phyloP scores from a whole-genome alignment of 2,113 vertebrate species.

The Neogobius melanostomus region DNA sequence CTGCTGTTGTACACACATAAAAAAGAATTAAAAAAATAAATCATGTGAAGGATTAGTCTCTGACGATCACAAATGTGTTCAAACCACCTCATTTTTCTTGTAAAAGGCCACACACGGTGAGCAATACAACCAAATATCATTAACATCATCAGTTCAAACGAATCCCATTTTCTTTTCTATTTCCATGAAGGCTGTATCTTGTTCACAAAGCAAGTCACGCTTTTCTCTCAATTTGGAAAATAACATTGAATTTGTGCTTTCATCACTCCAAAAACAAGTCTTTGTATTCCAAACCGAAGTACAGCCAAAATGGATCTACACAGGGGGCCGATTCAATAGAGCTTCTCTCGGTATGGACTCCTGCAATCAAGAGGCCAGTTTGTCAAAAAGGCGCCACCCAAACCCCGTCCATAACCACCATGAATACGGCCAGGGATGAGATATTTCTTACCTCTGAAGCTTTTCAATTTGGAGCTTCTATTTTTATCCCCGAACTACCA shows the following conservation, averaged over 20 bases:
- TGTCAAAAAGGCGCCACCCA: neutral
- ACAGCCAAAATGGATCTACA: neutral
- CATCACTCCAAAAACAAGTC: neutral
- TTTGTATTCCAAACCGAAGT: constrained; percentile 5
- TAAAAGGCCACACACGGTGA: no score
- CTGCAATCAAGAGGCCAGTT: neutral
- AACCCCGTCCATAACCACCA: neutral
- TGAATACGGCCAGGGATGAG: neutral
- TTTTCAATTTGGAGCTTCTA: neutral
- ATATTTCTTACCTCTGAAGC: neutral
- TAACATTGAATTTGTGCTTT: neutral
- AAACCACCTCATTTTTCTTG: no score
- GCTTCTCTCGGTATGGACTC: constrained; percentile 11
- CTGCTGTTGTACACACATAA: no score
- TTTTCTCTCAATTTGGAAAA: constrained; percentile 4
- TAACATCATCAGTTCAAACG: neutral
- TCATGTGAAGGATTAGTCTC: no score
- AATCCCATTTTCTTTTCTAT: neutral
- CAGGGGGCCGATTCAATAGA: constrained; percentile 3
- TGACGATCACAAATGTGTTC: no score
- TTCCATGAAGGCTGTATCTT: constrained; percentile 2
- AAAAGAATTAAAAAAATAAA: no score
- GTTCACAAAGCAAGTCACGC: constrained; percentile 1
- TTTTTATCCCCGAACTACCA: neutral
- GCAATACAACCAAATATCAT: no score